These are phyloP conservation scores for Pelosia muscerda DNA, from an alignment of 2,888 invertebrate species.

Conservation along the genomic window DNA sequence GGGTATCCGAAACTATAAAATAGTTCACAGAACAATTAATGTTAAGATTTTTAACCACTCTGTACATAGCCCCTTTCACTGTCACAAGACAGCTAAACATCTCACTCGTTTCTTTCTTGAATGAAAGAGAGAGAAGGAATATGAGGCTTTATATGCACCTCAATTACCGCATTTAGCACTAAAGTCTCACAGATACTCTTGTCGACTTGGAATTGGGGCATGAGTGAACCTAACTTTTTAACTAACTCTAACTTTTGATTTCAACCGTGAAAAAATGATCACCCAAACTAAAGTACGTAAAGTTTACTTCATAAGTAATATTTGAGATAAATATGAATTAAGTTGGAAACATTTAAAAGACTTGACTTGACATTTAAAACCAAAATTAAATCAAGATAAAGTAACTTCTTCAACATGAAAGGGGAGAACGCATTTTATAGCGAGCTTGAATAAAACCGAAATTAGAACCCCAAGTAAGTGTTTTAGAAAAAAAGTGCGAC, in stretches of 20 bases:
- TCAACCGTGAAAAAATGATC: not conserved
- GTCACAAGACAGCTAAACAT: conserved; percentile 50
- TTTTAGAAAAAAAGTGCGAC: not conserved
- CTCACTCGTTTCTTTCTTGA: conserved; percentile 29
- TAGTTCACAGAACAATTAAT: not conserved
- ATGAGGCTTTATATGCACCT: conserved; percentile 45
- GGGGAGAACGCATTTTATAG: too few relatives aligned
- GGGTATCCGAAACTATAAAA: conserved; percentile 5
- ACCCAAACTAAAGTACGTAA: too few relatives aligned
- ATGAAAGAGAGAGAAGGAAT: conserved; percentile 36
- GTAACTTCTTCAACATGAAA: too few relatives aligned
- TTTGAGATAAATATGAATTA: not conserved
- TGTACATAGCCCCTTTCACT: conserved; percentile 67
- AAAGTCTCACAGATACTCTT: conserved; percentile 28
- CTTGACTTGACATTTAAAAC: too few relatives aligned
- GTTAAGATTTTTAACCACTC: conserved; percentile 44
- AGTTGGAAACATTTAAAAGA: not conserved
- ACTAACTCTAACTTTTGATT: not conserved
- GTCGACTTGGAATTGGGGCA: conserved; percentile 43
- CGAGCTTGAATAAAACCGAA: not conserved
- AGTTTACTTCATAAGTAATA: not conserved
- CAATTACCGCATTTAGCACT: conserved; percentile 50
- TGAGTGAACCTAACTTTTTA: conserved; percentile 31
- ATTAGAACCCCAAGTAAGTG: not conserved
- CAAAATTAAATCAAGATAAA: too few relatives aligned